phyloP scores from a whole-genome alignment of 2,888 invertebrate genomes.

The Dione juno region DNA sequence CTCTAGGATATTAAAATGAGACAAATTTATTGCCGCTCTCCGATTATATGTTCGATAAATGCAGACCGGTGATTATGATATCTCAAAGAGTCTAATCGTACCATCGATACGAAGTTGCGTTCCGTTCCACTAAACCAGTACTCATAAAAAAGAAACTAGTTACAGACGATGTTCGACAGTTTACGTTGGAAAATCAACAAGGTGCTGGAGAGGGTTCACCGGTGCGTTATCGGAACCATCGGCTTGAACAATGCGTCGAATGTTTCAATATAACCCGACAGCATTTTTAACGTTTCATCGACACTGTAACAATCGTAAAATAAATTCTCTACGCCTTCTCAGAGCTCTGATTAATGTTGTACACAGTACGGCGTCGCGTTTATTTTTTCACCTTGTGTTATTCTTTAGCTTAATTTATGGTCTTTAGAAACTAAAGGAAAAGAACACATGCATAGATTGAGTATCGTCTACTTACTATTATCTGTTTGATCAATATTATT shows the following conservation, averaged over 20 bases:
- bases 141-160: conserved; percentile 82
- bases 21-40: conserved; percentile 80
- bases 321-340: conserved; percentile 83
- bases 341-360: conserved; percentile 81
- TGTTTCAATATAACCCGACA: conserved; percentile 82
- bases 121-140: conserved; percentile 81
- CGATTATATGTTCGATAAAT: conserved; percentile 82
- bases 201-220: conserved; percentile 71
- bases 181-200: conserved; percentile 81
- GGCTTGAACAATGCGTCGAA: conserved; percentile 78
- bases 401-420: conserved; percentile 78
- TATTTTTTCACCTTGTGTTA: conserved; percentile 75
- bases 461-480: conserved; percentile 50
- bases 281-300: conserved; percentile 83
- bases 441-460: conserved; percentile 38
- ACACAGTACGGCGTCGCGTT: conserved; percentile 75
- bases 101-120: conserved; percentile 79
- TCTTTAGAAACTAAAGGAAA: conserved; percentile 54
- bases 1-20: conserved; percentile 81
- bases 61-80: conserved; percentile 83
- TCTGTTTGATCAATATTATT: conserved; percentile 45
- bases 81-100: conserved; percentile 78
- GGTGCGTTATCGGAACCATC: conserved; percentile 80
- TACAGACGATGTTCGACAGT: conserved; percentile 75
- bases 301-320: conserved; percentile 82